phyloP scores from a whole-genome alignment of 2,888 invertebrate species.

The Ceriagrion tenellum region DNA sequence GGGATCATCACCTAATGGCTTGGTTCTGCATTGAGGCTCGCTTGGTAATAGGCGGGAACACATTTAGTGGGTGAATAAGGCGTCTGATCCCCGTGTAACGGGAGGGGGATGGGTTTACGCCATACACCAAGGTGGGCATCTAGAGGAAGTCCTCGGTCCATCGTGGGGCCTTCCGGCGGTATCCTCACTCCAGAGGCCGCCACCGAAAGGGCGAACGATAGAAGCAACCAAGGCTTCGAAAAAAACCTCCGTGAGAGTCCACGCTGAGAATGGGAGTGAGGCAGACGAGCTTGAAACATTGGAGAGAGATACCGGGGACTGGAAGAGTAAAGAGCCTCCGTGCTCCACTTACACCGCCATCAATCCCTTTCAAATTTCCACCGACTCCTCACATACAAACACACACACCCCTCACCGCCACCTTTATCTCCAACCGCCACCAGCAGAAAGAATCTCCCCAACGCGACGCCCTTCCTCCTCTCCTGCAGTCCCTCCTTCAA shows the following conservation, averaged over 20 bases:
- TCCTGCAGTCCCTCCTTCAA: not conserved
- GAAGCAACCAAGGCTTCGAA: too few relatives aligned
- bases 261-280: not conserved
- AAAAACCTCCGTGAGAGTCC: too few relatives aligned
- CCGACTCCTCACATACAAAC: not conserved
- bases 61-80: not conserved
- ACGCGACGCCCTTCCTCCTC: not conserved
- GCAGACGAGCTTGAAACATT: not conserved
- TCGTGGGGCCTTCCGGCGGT: not conserved
- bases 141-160: not conserved
- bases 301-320: not conserved
- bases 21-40: not conserved
- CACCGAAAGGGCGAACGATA: too few relatives aligned
- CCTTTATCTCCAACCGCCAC: not conserved
- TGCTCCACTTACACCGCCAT: not conserved
- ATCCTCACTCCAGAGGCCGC: not conserved
- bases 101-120: not conserved
- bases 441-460: not conserved
- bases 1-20: not conserved
- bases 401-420: not conserved
- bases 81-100: not conserved
- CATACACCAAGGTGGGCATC: not conserved
- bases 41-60: not conserved
- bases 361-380: constrained; percentile 3
- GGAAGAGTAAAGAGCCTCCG: not conserved